Evolutionary conservation across 2,888 invertebrate genomes (phyloP).

Genomic region (Slavum lentiscoides): DNA sequence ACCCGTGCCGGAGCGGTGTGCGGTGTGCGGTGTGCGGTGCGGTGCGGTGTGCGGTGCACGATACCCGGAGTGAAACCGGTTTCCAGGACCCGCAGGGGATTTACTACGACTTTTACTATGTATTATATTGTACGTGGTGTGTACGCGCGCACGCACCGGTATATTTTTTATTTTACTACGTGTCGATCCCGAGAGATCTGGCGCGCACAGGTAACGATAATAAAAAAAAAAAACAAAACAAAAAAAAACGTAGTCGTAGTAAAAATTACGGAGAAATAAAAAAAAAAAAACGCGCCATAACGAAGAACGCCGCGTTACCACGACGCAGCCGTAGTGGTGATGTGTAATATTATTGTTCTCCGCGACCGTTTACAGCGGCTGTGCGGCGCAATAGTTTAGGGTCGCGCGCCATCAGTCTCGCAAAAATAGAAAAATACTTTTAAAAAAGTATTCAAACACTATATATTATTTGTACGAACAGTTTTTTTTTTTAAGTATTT

Average conservation of each 20-base stretch:
- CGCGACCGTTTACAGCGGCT: too few relatives aligned
- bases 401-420: too few relatives aligned
- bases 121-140: neutral
- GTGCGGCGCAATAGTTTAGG: too few relatives aligned
- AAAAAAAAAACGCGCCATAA: neutral
- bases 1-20: neutral
- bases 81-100: conserved; percentile 49
- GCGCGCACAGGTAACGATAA: conserved; percentile 19
- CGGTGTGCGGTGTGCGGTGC: neutral
- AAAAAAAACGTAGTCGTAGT: conserved; percentile 26
- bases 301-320: too few relatives aligned
- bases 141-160: neutral
- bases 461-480: too few relatives aligned
- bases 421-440: too few relatives aligned
- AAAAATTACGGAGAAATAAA: neutral
- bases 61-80: conserved; percentile 34
- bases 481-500: too few relatives aligned
- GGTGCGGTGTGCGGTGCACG: neutral
- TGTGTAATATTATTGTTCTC: too few relatives aligned
- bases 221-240: conserved; percentile 14
- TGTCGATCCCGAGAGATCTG: too few relatives aligned
- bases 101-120: conserved; percentile 53
- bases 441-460: too few relatives aligned
- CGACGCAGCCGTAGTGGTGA: too few relatives aligned
- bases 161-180: too few relatives aligned